Base-by-base conservation (phyloP, 2,888 invertebrate species). In the Prostheceraeus crozeri region DNA sequence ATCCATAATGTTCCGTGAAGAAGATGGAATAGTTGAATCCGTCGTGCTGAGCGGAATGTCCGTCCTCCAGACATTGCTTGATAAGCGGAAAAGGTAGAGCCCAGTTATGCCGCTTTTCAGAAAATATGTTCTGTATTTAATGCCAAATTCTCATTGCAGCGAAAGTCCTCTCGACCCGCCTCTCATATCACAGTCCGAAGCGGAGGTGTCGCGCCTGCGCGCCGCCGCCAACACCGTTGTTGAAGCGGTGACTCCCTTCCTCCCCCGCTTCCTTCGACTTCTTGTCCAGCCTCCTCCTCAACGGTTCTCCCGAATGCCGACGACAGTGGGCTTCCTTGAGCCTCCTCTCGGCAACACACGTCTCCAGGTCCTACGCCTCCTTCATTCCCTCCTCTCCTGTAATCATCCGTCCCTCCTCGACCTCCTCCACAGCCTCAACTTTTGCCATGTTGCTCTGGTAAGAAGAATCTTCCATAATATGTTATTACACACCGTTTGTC, bases 331-430 rank as follows among this genome's bases (percentile, higher is more conserved):
- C 62, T 72, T 82, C 64, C 75, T 86, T 68, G 82, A 84, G 66
- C 83, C 83, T 63, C 87, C 87, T 27, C 80, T 89, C 69, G 89
- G 89, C 61, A 83, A 83, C 74, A 84, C 85, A 46, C 81, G 89
- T 65, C 80, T 89, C 63, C 85, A 87, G 76, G 83, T 87, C 67
- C 83, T 85, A 63, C 84, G 84, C 72, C 80, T 90, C 67, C 80
- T 89, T 71, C 83, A 85, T 65, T 83, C 84, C 60, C 80, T 89
- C 68, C 80, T 89, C 66, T 79, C 82, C n/a, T 19, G 51, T 1
- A 59, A 61, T 30, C 31, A 46, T n/a, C 11, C 51, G 1, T 35
- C 48, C 30, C 45, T 60, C 14, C 45, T 52, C 31, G 16, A 27
- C 27, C 31, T 35, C 10, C 27, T 61, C 16, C 21, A 27, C 11